phyloP scores from a whole-genome alignment of 2,888 invertebrate genomes.

The Plebejus melissa region DNA sequence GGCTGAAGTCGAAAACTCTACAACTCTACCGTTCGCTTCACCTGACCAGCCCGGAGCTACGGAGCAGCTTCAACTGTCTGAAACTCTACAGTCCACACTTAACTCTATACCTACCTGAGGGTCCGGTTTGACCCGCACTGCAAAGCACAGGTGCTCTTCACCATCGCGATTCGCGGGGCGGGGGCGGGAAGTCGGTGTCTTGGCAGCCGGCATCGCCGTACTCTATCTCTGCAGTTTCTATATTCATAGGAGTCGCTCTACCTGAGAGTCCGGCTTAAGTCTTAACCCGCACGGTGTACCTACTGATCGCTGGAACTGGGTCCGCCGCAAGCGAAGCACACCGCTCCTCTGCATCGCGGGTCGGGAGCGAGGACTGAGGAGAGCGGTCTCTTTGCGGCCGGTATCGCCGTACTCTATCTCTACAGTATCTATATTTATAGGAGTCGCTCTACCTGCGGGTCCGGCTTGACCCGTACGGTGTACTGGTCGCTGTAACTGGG shows the following conservation, averaged over 20 bases:
- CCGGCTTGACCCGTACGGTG: constrained; percentile 79
- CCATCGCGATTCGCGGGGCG: constrained; percentile 78
- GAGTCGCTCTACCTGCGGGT: constrained; percentile 54
- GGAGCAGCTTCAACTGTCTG: no score
- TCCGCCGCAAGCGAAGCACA: constrained; percentile 85
- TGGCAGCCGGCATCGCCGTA: background rate
- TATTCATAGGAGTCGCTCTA: constrained; percentile 34
- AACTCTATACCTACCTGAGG: constrained; percentile 45
- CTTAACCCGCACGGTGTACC: constrained; percentile 80
- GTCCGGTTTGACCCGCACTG: constrained; percentile 78
- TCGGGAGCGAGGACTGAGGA: constrained; percentile 50
- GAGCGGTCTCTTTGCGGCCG: background rate
- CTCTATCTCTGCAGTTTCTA: background rate
- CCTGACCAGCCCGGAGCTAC: no score
- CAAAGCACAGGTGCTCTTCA: constrained; percentile 73
- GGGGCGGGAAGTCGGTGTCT: constrained; percentile 39
- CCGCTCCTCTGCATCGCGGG: constrained; percentile 69
- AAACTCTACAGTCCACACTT: background rate
- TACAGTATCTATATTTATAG: background rate
- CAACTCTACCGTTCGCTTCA: no score
- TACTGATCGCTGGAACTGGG: constrained; percentile 83
- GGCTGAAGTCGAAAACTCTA: no score
- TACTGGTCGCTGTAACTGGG: constrained; percentile 84
- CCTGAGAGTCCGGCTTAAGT: constrained; percentile 57
- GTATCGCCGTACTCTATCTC: background rate